These are phyloP conservation scores for Pollachius pollachius DNA, from an alignment of 2,113 vertebrate species.

Conservation along the genomic window DNA sequence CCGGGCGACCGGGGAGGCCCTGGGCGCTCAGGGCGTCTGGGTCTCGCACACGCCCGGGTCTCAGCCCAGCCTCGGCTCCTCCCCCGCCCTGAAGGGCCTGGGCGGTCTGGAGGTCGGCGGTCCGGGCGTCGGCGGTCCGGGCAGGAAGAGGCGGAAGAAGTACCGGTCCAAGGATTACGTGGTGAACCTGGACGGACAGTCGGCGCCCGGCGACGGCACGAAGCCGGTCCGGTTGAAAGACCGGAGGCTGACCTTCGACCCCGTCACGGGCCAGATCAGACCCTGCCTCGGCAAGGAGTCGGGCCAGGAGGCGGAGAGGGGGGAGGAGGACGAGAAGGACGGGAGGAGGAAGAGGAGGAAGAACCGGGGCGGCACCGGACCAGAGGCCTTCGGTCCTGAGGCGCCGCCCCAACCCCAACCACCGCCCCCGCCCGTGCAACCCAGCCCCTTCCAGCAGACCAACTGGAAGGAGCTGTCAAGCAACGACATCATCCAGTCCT, in stretches of 20 bases:
- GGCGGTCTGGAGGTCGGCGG: constrained; percentile 56
- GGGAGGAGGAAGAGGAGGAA: constrained; percentile 77
- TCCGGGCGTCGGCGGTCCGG: constrained; percentile 65
- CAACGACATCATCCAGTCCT: constrained; percentile 91
- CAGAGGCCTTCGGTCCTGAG: no score
- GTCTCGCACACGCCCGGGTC: constrained; percentile 41
- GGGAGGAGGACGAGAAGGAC: constrained; percentile 73
- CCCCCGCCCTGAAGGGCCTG: constrained; percentile 66
- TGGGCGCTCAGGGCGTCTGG: constrained; percentile 60
- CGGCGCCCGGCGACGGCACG: constrained; percentile 68
- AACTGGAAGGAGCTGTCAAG: constrained; percentile 92
- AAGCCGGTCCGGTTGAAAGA: constrained; percentile 92
- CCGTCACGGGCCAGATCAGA: constrained; percentile 88
- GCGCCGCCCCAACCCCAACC: no score
- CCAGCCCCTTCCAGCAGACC: constrained; percentile 87
- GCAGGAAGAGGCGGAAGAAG: constrained; percentile 83
- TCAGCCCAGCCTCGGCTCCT: constrained; percentile 53
- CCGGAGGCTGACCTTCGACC: constrained; percentile 87
- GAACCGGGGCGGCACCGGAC: no score
- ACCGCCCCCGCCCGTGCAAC: constrained; percentile 62
- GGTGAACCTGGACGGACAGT: constrained; percentile 76
- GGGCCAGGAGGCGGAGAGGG: constrained; percentile 66
- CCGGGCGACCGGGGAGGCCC: constrained; percentile 32
- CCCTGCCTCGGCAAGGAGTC: constrained; percentile 80
- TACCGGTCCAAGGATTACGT: constrained; percentile 78